Percentiles rank a stretch among this genome's conserved stretches.
Evolutionary conservation across 2,113 vertebrate species (phyloP).

Genomic region (Procavia capensis): DNA sequence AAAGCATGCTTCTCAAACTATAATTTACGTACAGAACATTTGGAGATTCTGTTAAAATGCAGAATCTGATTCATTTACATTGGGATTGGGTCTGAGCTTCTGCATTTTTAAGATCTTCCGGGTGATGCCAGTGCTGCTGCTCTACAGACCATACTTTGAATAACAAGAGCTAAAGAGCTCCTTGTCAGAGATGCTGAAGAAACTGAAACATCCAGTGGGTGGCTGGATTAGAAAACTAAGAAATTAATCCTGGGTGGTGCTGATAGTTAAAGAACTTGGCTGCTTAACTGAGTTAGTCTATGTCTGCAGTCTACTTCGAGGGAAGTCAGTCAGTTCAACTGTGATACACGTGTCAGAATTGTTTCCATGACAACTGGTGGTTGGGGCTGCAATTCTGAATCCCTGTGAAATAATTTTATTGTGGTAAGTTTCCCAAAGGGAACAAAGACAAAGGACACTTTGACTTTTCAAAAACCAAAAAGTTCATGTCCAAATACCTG

Average conservation of each 20-base stretch:
- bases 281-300: too few species aligned
- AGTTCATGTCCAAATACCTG: conserved; percentile 27
- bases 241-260: too few species aligned
- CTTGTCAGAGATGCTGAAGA: not conserved
- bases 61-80: not conserved
- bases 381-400: not conserved
- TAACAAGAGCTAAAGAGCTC: not conserved
- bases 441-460: conserved; percentile 28
- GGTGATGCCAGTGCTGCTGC: not conserved
- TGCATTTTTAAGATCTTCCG: not conserved
- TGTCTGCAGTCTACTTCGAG: too few species aligned
- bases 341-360: too few species aligned
- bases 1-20: not conserved
- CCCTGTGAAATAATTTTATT: conserved; percentile 31
- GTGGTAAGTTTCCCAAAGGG: not conserved
- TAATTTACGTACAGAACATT: not conserved
- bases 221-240: not conserved
- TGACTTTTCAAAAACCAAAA: conserved; percentile 6
- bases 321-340: too few species aligned
- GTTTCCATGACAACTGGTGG: not conserved
- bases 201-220: not conserved
- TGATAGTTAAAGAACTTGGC: too few species aligned
- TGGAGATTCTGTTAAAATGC: not conserved
- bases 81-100: not conserved
- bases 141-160: not conserved